These are phyloP conservation scores for Neodontobutis hainanensis DNA, from an alignment of 2,113 vertebrate genomes.

Conservation along the genomic window DNA sequence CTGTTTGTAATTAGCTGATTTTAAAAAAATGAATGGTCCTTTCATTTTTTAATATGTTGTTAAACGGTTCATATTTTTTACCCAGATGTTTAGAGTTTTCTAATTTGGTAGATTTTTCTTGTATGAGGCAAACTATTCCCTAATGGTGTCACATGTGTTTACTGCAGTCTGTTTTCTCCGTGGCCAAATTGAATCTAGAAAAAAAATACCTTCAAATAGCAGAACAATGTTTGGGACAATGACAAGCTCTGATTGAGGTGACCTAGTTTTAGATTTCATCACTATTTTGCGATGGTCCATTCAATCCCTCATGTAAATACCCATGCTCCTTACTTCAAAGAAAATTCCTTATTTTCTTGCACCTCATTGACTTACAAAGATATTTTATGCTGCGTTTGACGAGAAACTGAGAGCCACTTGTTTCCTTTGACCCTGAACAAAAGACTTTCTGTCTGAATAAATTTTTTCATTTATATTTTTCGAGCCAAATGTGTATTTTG, in stretches of 20 bases:
- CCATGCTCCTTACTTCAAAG: not conserved
- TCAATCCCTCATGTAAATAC: constrained; percentile 1
- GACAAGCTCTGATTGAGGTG: constrained; percentile 1
- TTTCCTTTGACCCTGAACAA: constrained; percentile 29
- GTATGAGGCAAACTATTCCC: not conserved
- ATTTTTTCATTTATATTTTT: constrained; percentile 8
- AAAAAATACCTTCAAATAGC: not conserved
- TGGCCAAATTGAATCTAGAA: not conserved
- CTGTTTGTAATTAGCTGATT: not conserved
- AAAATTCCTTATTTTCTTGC: constrained; percentile 24
- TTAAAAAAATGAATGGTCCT: not conserved
- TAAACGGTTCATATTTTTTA: not conserved
- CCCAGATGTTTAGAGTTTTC: constrained; percentile 6
- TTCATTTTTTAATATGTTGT: not conserved
- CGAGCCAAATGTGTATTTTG: constrained; percentile 13
- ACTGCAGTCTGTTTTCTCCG: not conserved
- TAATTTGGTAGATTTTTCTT: not conserved
- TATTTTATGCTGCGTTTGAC: constrained; percentile 13
- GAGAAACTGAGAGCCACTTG: constrained; percentile 1
- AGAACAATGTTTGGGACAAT: not conserved
- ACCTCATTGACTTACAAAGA: constrained; percentile 35
- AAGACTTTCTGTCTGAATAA: constrained; percentile 20
- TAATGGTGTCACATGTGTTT: not conserved
- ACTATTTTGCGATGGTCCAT: constrained; percentile 4
- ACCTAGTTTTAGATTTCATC: constrained; percentile 35